Percentiles rank a stretch among this genome's conserved stretches.
phyloP scores from a whole-genome alignment of 2,113 vertebrate species.

The Cyanoliseus patagonus region DNA sequence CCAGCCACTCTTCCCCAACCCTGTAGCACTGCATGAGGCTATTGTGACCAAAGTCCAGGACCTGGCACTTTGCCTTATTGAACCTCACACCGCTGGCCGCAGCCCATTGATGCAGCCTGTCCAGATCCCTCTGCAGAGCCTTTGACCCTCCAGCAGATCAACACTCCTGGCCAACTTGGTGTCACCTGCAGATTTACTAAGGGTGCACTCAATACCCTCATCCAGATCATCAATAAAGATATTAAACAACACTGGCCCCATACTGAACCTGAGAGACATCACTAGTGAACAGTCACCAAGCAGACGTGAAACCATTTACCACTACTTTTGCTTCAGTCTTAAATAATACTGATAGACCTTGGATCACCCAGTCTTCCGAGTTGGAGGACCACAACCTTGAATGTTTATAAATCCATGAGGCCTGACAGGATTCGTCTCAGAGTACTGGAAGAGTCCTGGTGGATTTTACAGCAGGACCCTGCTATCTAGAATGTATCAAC shows the following conservation, averaged over 20 bases:
- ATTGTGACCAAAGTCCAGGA: not conserved
- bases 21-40: not conserved
- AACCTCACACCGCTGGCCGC: not conserved
- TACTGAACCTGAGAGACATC: not conserved
- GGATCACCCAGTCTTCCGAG: fast-evolving
- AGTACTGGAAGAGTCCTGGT: not conserved
- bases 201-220: not conserved
- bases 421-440: not conserved
- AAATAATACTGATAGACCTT: not conserved
- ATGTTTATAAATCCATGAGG: not conserved
- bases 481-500: not conserved
- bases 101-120: not conserved
- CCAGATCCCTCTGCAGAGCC: not conserved
- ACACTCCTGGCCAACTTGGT: not conserved
- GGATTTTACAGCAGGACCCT: not conserved
- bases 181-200: not conserved
- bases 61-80: not conserved
- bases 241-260: not conserved
- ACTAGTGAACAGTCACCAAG: not conserved
- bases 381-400: not conserved
- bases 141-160: not conserved
- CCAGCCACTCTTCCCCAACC: not conserved
- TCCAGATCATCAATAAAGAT: not conserved
- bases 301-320: not conserved
- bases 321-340: not conserved